These are phyloP conservation scores for Argyresthia albistria DNA, from an alignment of 2,888 invertebrate species.

Conservation along the genomic window DNA sequence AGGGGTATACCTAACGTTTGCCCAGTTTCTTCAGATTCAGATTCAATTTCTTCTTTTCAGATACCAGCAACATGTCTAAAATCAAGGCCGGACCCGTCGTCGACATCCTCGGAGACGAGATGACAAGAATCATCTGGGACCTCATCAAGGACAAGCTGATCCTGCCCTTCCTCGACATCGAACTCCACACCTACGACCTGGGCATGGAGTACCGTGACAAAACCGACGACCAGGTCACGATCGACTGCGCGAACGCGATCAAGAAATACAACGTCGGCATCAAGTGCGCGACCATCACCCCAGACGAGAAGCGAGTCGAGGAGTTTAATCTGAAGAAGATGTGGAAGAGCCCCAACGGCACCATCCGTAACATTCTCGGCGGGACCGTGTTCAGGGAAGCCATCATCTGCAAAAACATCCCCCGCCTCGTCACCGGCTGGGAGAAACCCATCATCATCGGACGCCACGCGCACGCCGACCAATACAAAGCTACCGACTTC, in stretches of 20 bases:
- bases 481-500: slow-evolving; percentile 97
- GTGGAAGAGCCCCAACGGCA: slow-evolving; percentile 94
- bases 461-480: slow-evolving; percentile 98
- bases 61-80: slow-evolving; percentile 67
- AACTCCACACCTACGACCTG: slow-evolving; percentile 93
- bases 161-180: slow-evolving; percentile 95
- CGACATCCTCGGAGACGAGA: slow-evolving; percentile 95
- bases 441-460: slow-evolving; percentile 97
- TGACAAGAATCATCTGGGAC: slow-evolving; percentile 99
- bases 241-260: slow-evolving; percentile 97
- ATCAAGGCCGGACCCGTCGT: slow-evolving; percentile 91
- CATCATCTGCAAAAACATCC: slow-evolving; percentile 94
- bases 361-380: slow-evolving; percentile 89
- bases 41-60: too few species aligned
- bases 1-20: too few species aligned
- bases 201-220: slow-evolving; percentile 96
- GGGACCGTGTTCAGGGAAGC: slow-evolving; percentile 90
- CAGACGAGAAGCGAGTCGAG: slow-evolving; percentile 96
- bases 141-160: slow-evolving; percentile 97
- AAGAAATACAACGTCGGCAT: slow-evolving; percentile 98
- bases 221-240: slow-evolving; percentile 95
- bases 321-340: slow-evolving; percentile 90
- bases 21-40: too few species aligned
- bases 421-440: slow-evolving; percentile 95
- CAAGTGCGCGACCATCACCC: slow-evolving; percentile 99